These are phyloP conservation scores for Temnothorax rugatulus DNA, from an alignment of 2,888 invertebrate genomes.

Conservation along the genomic window DNA sequence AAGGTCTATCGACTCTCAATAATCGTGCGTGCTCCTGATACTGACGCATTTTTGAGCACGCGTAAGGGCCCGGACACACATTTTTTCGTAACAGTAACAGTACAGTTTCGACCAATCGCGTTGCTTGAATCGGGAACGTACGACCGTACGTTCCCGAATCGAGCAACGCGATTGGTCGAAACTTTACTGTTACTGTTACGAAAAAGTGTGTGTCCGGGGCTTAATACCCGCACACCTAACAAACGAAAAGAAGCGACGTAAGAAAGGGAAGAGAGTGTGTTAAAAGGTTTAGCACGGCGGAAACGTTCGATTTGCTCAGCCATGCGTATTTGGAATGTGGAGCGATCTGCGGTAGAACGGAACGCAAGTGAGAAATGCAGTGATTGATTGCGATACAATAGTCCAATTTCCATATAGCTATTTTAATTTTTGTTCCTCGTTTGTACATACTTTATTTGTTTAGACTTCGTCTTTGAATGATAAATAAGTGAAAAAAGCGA, in stretches of 20 bases:
- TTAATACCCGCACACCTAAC: constrained; percentile 40
- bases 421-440: constrained; percentile 23
- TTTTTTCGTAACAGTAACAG: too few relatives aligned
- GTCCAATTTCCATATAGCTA: constrained; percentile 16
- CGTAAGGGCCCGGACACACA: too few relatives aligned
- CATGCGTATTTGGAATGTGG: constrained; percentile 61
- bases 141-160: too few relatives aligned
- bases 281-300: constrained; percentile 66
- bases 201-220: too few relatives aligned
- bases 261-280: constrained; percentile 35
- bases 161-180: too few relatives aligned
- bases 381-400: constrained; percentile 10
- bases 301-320: constrained; percentile 68
- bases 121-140: too few relatives aligned
- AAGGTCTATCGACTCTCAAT: not conserved
- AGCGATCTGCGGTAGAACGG: constrained; percentile 29
- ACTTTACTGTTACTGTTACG: too few relatives aligned
- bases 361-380: constrained; percentile 19
- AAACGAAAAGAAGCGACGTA: constrained; percentile 2
- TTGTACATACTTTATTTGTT: too few relatives aligned
- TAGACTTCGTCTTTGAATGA: not conserved
- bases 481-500: not conserved
- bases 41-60: constrained; percentile 30
- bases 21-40: constrained; percentile 64
- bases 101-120: too few relatives aligned